Evolutionary conservation across 2,113 vertebrate genomes (phyloP).

Genomic region (Eidolon helvum): DNA sequence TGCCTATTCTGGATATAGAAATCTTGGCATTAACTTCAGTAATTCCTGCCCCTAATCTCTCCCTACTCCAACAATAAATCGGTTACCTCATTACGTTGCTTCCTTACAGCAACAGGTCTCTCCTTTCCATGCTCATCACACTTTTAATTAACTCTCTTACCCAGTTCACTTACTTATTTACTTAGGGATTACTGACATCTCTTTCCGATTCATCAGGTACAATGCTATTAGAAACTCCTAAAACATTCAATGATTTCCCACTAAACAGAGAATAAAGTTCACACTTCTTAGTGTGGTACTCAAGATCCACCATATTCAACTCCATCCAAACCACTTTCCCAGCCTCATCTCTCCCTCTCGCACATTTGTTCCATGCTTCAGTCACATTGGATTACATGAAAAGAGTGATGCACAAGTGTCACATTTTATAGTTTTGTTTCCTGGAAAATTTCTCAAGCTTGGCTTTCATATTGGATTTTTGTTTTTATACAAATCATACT

Average conservation of each 20-base stretch:
- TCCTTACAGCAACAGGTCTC: background rate
- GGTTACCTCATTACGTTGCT: background rate
- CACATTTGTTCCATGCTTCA: background rate
- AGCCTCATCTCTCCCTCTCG: background rate
- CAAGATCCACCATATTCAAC: background rate
- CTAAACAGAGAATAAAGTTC: background rate
- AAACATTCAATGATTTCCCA: background rate
- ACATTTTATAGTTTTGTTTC: background rate
- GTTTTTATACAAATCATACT: slow-evolving; percentile 23
- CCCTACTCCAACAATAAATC: background rate
- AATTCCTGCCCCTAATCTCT: background rate
- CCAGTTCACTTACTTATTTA: background rate
- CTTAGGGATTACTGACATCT: background rate
- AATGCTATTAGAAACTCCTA: background rate
- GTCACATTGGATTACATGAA: background rate
- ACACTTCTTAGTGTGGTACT: background rate
- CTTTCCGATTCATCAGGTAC: background rate
- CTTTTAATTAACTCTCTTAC: background rate
- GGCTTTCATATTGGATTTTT: background rate
- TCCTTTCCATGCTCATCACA: background rate
- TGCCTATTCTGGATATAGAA: background rate
- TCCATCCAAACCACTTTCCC: background rate
- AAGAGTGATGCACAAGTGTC: background rate
- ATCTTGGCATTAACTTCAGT: background rate
- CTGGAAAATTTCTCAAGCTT: background rate